These are phyloP conservation scores for Alauda arvensis DNA, from an alignment of 2,797 vertebrate genomes.

Conservation along the genomic window DNA sequence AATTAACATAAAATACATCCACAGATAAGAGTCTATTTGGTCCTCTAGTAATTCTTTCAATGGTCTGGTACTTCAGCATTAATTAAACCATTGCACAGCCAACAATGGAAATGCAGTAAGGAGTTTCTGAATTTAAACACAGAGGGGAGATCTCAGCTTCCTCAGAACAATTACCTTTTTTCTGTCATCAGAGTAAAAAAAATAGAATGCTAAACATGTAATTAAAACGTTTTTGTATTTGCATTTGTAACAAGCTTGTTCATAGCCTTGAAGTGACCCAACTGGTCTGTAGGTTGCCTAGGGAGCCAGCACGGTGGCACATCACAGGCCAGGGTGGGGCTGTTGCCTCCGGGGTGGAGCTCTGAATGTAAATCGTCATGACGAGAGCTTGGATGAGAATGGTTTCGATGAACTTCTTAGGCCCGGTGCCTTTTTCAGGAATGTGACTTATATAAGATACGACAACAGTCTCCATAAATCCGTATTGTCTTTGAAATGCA, in stretches of 20 bases:
- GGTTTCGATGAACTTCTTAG: background rate
- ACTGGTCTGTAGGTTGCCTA: constrained; percentile 35
- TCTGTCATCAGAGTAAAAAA: background rate
- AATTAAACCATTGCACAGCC: constrained; percentile 25
- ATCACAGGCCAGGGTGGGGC: constrained; percentile 15
- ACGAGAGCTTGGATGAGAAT: background rate
- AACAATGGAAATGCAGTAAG: background rate
- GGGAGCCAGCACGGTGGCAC: background rate
- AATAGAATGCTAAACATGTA: background rate
- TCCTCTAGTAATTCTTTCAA: constrained; percentile 52
- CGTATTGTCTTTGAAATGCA: background rate
- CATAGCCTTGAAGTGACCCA: constrained; percentile 21
- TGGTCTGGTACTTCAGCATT: constrained; percentile 9
- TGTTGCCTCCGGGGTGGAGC: background rate
- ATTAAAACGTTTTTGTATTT: constrained; percentile 6
- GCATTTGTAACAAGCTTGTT: constrained; percentile 1
- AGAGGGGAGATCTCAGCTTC: background rate
- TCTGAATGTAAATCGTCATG: background rate
- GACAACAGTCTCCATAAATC: background rate
- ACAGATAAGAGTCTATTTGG: constrained; percentile 25
- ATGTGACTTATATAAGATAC: background rate
- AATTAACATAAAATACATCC: constrained; percentile 54
- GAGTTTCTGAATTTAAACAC: background rate
- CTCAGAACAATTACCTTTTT: background rate
- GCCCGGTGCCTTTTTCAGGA: background rate